Conservation (phyloP, 2,113 vertebrate species). For the Megalops atlanticus region DNA sequence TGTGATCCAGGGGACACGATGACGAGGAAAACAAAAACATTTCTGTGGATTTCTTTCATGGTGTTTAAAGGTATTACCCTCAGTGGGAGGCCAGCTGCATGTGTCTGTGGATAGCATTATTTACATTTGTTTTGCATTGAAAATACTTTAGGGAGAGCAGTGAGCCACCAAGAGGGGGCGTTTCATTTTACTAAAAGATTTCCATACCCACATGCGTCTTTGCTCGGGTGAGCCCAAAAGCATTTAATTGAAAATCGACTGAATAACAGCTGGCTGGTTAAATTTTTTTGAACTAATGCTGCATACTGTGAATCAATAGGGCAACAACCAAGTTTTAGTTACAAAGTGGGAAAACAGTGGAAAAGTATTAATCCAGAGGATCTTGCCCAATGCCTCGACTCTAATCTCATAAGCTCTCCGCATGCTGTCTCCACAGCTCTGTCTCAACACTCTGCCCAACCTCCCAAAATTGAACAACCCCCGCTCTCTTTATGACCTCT, state of each 20-base stretch:
- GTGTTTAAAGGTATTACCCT: background rate
- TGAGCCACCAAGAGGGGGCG: slow-evolving; percentile 8
- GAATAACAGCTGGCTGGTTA: no score
- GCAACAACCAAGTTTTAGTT: background rate
- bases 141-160: background rate
- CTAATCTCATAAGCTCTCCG: background rate
- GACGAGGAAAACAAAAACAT: background rate
- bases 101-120: slow-evolving; percentile 3
- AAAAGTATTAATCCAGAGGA: background rate
- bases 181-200: background rate
- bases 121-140: slow-evolving; percentile 21
- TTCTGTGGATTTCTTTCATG: no score
- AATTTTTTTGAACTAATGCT: background rate
- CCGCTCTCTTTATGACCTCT: background rate
- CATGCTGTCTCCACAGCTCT: background rate
- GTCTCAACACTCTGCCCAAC: background rate
- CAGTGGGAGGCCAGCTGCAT: background rate
- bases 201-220: background rate
- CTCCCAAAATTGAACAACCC: no score
- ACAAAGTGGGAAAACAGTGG: background rate
- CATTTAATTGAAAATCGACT: background rate
- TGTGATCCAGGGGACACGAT: background rate
- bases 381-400: background rate
- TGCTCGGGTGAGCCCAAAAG: background rate
- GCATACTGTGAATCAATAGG: background rate